These are phyloP conservation scores for Ypsolopha sequella DNA, from an alignment of 2,888 invertebrate species.

Conservation along the genomic window DNA sequence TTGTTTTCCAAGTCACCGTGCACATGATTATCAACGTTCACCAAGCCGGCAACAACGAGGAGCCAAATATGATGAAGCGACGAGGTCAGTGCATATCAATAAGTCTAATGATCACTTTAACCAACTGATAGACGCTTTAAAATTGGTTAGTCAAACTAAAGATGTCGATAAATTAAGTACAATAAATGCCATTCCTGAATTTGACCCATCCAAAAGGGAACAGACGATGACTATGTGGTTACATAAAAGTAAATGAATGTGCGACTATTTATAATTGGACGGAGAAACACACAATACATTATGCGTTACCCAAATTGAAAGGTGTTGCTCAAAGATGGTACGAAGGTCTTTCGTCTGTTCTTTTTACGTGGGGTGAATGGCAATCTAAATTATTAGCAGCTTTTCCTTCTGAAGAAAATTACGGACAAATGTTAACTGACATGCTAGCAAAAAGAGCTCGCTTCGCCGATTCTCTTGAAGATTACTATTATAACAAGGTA, in stretches of 20 bases:
- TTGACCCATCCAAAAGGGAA: conserved; percentile 7
- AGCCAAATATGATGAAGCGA: too few species aligned
- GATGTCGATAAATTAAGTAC: too few species aligned
- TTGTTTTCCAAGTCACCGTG: too few species aligned
- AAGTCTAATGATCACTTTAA: too few species aligned
- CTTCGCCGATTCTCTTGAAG: conserved; percentile 12
- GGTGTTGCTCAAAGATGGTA: conserved; percentile 16
- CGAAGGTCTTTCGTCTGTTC: conserved; percentile 12
- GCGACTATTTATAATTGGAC: conserved; percentile 15
- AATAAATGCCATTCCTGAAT: conserved; percentile 9
- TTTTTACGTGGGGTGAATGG: conserved; percentile 19
- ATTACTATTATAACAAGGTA: conserved; percentile 10
- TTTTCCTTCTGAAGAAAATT: conserved; percentile 18
- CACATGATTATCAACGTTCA: too few species aligned
- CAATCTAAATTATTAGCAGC: conserved; percentile 14
- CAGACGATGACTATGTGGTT: conserved; percentile 10
- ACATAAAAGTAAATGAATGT: conserved; percentile 12
- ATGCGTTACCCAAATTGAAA: conserved; percentile 14
- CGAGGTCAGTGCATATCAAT: too few species aligned
- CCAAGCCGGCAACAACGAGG: too few species aligned
- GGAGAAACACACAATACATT: conserved; percentile 12
- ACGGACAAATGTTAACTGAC: conserved; percentile 14
- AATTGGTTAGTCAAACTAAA: too few species aligned
- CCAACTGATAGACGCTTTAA: too few species aligned
- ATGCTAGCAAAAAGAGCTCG: conserved; percentile 14